Conservation (phyloP, 2,888 invertebrate genomes). For the Nymphalis polychloros region DNA sequence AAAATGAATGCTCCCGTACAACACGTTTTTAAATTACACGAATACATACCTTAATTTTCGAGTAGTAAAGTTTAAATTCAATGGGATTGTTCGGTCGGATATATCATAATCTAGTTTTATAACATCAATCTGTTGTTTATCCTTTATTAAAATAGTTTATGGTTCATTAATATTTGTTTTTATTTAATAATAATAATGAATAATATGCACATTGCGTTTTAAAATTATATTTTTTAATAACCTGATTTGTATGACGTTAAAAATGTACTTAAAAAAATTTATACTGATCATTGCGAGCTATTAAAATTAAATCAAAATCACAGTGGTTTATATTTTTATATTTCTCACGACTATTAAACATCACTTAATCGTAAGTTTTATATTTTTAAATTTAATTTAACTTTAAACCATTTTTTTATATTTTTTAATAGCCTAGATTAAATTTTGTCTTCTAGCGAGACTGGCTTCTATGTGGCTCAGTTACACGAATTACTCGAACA, state of each 20-base stretch:
- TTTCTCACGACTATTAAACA: no score
- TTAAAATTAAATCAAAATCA: no score
- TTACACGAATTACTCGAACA: no score
- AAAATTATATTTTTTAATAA: slow-evolving; percentile 11
- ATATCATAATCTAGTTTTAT: slow-evolving; percentile 27
- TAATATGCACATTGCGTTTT: slow-evolving; percentile 3
- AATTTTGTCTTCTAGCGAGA: no score
- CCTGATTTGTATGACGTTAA: not conserved
- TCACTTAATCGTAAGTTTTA: no score
- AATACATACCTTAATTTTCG: slow-evolving; percentile 3
- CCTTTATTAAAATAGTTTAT: slow-evolving; percentile 39
- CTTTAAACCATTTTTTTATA: no score
- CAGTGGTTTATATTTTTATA: no score
- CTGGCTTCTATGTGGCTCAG: no score
- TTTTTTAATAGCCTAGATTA: no score
- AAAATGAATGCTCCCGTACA: slow-evolving; percentile 30
- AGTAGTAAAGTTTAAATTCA: not conserved
- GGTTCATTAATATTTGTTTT: slow-evolving; percentile 35
- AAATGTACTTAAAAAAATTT: no score
- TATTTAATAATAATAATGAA: slow-evolving; percentile 26
- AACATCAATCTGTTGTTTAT: slow-evolving; percentile 39
- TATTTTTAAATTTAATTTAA: no score
- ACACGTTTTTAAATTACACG: not conserved
- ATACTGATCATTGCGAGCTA: no score
- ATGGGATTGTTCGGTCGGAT: not conserved